These are phyloP conservation scores for Hippocampus mohnikei DNA, from an alignment of 2,113 vertebrate genomes.

Conservation along the genomic window DNA sequence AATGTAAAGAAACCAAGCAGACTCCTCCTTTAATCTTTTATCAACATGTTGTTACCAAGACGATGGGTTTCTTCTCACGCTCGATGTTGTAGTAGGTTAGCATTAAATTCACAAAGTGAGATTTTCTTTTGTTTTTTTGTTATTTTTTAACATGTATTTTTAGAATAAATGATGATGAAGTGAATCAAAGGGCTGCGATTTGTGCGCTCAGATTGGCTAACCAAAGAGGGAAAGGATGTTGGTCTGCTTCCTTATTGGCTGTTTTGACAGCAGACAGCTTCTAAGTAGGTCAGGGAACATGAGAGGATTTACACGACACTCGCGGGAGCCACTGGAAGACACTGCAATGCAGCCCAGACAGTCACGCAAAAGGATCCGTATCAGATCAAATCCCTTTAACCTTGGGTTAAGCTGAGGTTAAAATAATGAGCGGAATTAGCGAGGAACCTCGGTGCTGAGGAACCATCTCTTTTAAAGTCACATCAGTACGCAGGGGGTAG, in stretches of 20 bases:
- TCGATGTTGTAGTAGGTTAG: constrained; percentile 13
- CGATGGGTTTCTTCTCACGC: not conserved
- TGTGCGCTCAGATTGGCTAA: constrained; percentile 40
- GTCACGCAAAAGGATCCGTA: constrained; percentile 62
- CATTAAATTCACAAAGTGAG: constrained; percentile 10
- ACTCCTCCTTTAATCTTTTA: constrained; percentile 4
- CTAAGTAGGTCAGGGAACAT: constrained; percentile 75
- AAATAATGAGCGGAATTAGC: constrained; percentile 57
- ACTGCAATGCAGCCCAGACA: constrained; percentile 59
- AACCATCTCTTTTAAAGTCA: constrained; percentile 42
- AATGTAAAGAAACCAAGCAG: constrained; percentile 1
- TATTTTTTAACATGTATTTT: not conserved
- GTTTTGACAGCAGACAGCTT: constrained; percentile 70
- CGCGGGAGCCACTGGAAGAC: constrained; percentile 64
- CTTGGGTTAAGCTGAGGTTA: constrained; percentile 59
- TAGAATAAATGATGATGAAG: not conserved
- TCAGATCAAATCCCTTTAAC: constrained; percentile 61
- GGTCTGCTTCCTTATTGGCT: constrained; percentile 69
- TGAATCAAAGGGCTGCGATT: constrained; percentile 22
- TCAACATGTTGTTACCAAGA: constrained; percentile 10
- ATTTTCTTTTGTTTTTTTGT: not conserved
- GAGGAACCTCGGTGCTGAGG: constrained; percentile 18
- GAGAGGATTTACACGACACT: constrained; percentile 71
- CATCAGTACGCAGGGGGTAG: not conserved
- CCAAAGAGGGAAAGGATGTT: constrained; percentile 51